Evolutionary conservation across 2,888 invertebrate species (phyloP), one percentile per base, ranked within the genome.

Genomic region (Drosophila mimetica): DNA sequence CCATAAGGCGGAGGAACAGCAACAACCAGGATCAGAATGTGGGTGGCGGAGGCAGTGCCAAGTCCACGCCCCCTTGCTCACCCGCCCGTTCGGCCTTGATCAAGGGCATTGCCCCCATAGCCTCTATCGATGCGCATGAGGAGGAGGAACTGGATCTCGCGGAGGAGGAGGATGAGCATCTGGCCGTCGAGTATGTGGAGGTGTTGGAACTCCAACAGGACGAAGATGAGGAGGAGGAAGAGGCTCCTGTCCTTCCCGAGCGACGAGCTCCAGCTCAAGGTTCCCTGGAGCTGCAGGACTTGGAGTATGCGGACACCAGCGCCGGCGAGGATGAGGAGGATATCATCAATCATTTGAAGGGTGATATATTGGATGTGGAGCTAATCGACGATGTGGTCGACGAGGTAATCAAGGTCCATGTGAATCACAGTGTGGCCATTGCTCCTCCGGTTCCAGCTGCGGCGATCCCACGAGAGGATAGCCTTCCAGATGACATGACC

Each of bases 401-500:
- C 28, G 85, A 89, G 36, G 65, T 75, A 46, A 70, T 79, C 39
- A 74, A 77, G 16, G 66, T 76, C 14, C 72, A 80, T 34, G 63
- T 73, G n/a, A 66, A 41, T 18, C 53, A 46, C 28, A 71, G 34
- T 4, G 53, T 72, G 22, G 52, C 57, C 30, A 36, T 41, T 8
- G 16, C 25, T 39, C 6, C 30, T 22, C n/a, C 42, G 22, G 51
- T 6, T 16, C 44, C 44, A 14, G 46, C 60, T 44, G 67, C 67
- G 9, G 71, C 47, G 20, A 74, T 71, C 47, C 85, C 77, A 59
- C 79, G 88, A 3, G 89, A 90, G 51, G 90, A 90, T 71, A 91
- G 91, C 76, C 91, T 93, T 77, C 92, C 93, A 34, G 93, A 93
- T 86, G 92, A 92, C 37, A 96, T 96, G 97, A 97, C 97, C 76